Base-by-base conservation (phyloP, 2,888 invertebrate genomes). In the Ennomos fuscantarius region DNA sequence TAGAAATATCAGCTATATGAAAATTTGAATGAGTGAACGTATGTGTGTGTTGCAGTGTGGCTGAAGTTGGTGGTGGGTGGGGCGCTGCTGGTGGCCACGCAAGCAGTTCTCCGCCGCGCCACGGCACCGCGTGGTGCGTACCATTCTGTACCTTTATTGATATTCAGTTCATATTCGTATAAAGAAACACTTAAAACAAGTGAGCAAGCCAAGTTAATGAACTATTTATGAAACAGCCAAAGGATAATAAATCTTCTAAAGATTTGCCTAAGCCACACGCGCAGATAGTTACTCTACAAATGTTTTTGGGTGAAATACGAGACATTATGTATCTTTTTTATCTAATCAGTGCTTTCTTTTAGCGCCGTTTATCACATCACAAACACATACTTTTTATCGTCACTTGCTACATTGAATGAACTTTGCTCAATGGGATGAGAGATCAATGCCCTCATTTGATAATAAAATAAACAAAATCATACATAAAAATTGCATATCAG, bases 61-160 rank as follows among this genome's bases (percentile, higher is more conserved):
- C 95, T 96, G 93, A 97, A 96, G 94, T 93, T 97, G 93, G 95
- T 94, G 88, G 95, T 97, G 89, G 97, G 97, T 86, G 94, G 96
- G 87, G 96, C 96, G 81, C 94, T 97, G 86, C 94, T 96, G 90
- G 94, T 95, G 86, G 96, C 96, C 86, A 97, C 97, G 79, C 96
- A 96, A 93, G 95, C 96, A 90, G 96, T 97, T 86, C 94, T 97
- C 89, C 94, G 96, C 89, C 95, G 95, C 72, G 86, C 84, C 78
- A 78, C 82, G 64, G 79, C 81, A 93, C 94, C 94, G 83, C 94
- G 95, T 87, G 95, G 95, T 95, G 94, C 94, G 94, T 95, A 94
- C 79, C 54, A 59, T 46, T 55, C 32, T 50, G 62, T 56, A 65
- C 55, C 44, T 56, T 60, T 6, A 11, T 41, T n/a, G 33, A 2